Base-by-base conservation (phyloP, 1,140 invertebrate species). In the Micrasema minimum region DNA sequence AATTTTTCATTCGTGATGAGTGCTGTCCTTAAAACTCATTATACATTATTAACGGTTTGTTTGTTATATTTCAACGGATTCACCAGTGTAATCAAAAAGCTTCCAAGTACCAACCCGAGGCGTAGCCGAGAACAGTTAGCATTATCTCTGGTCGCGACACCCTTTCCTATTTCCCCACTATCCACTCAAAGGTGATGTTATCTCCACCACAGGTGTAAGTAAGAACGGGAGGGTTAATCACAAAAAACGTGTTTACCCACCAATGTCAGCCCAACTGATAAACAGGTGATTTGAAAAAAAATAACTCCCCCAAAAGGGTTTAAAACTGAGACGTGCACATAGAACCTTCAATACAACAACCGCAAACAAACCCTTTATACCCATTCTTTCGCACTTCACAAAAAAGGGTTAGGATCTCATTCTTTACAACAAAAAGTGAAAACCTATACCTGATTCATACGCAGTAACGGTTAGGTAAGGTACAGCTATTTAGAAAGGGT, bases 281-380 rank as follows among this genome's bases (percentile, higher is more conserved):
- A 73, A 73, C 67, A 73, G 72, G 72, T 73, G 72, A 73, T 62
- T 72, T 72, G 68, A 64, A 59, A 59, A 61, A 14, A 18, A 14
- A 41, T 22, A 67, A 45, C n/a, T n/a, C 61, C 45, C 16, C 43
- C 51, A 45, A 61, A 66, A 72, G 53, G 55, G 64, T n/a, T n/a
- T 66, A 26, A 72, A 43, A 68, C 38, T 50, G 51, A 57, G 48
- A 57, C 51, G 38, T 10, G 31, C 38, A 57, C 20, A 22, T 59
- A 31, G 35, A 55, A n/a, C 41, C 12, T 22, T 10, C 16, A 23
- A 62, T n/a, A n/a, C 51, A 6, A 66, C 48, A 22, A 66, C 46
- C 64, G 23, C 64, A 66, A 66, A 66, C 53, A 66, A 66, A 66
- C 64, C 64, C 53, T 68, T 68, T 68, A 37, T 57, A 68, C 66